Evolutionary conservation across 2,797 vertebrate species (phyloP), one percentile per base, ranked within the genome.

Genomic region (Enteromius mattozi): DNA sequence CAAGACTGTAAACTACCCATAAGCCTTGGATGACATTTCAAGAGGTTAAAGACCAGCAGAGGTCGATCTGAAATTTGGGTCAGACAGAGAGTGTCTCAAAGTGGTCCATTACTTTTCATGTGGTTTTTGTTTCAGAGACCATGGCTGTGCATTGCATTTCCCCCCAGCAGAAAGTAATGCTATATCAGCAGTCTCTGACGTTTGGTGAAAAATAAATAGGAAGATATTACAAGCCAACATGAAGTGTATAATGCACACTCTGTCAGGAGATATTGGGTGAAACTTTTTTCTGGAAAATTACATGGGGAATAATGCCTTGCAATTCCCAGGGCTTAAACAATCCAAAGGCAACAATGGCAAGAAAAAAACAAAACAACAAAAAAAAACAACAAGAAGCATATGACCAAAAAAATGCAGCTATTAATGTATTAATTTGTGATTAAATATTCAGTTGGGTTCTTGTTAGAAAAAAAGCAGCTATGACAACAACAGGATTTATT

Each of bases 111-210:
- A 33, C 17, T 51, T 74, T 51, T 51, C 4, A 21, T 13, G 19
- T 74, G 86, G 87, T 51, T 59, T 75, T 72, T 49, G 42, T 72
- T 19, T 68, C 33, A 74, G 68, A 8, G 33, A 27, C 13, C 82
- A 56, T 92, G 91, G 69, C 81, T 91, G 66, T 75, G 81, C 84
- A 51, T 33, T 74, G 47, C 27, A 51, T 49, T 49, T 91, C 87
- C 89, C 6, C 51, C 87, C 89, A 89, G 90, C 88, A 89, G 89
- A 92, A 90, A 89, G 66, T 78, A 45, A 87, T 86, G 86, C 89
- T 91, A 90, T 92, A 92, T 93, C 92, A 94, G 93, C 92, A 92
- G 91, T 79, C 71, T 85, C 85, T 90, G 90, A 89, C 87, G 85
- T 91, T 81, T 85, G 70, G 85, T 91, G 89, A 92, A 90, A 90